phyloP scores from a whole-genome alignment of 2,797 vertebrate genomes.

The Darevskia mixta region DNA sequence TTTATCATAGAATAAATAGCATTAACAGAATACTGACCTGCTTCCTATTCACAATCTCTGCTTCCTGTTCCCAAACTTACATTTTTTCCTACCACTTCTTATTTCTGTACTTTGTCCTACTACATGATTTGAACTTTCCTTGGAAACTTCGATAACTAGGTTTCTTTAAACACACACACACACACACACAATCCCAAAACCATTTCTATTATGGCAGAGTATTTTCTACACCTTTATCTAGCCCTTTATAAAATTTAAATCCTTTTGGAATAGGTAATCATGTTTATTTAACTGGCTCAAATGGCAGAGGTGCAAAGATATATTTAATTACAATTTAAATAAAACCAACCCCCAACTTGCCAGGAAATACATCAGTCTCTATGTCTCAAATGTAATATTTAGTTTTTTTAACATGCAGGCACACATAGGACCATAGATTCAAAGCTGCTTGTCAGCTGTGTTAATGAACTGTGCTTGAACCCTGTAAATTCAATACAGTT shows the following conservation, averaged over 20 bases:
- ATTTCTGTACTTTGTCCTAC: background rate
- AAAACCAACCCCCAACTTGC: background rate
- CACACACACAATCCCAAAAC: too few relatives aligned
- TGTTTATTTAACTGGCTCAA: background rate
- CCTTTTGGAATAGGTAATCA: background rate
- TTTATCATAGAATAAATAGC: background rate
- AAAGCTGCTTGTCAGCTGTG: slow-evolving; percentile 25
- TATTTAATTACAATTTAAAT: background rate
- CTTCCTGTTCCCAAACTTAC: background rate
- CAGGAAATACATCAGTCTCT: slow-evolving; percentile 20
- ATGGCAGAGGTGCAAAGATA: background rate
- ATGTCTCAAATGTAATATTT: slow-evolving; percentile 29
- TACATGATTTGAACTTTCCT: background rate
- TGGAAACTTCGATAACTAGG: background rate
- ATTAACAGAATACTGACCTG: background rate
- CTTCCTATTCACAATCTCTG: background rate
- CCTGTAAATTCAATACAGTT: slow-evolving; percentile 9
- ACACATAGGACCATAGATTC: background rate
- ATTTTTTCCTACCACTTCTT: background rate
- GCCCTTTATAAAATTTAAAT: background rate
- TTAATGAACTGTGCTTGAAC: slow-evolving; percentile 44
- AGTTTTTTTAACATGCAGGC: background rate
- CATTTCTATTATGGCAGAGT: background rate
- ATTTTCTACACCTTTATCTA: background rate
- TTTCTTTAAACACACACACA: too few relatives aligned